Evolutionary conservation across 2,888 invertebrate genomes (phyloP).

Genomic region (Drosophila seclusa): DNA sequence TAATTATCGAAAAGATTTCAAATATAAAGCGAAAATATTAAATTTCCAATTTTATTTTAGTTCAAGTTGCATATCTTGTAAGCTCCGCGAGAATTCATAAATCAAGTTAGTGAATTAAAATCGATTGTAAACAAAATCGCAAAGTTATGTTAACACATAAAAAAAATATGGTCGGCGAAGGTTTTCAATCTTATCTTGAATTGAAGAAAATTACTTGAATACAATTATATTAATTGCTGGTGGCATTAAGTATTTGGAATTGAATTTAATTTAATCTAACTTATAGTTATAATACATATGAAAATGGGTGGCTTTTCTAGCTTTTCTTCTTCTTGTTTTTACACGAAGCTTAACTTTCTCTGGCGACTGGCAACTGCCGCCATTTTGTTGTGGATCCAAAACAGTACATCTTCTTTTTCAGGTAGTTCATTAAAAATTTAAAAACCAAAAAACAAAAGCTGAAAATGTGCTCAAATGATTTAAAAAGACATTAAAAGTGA

Average conservation of each 20-base stretch:
- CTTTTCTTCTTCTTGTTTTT: not conserved
- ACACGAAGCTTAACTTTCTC: not conserved
- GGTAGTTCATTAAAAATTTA: conserved; percentile 43
- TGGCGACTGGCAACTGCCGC: conserved; percentile 10
- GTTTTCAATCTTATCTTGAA: not conserved
- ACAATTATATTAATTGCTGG: not conserved
- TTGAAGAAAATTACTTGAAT: not conserved
- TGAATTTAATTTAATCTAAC: not conserved
- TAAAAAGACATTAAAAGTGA: conserved; percentile 75
- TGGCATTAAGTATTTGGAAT: not conserved
- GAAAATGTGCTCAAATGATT: conserved; percentile 46
- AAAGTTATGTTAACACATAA: not conserved
- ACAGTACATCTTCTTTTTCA: conserved; percentile 30
- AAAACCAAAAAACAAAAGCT: conserved; percentile 3
- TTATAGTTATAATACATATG: not conserved
- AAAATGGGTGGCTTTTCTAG: not conserved
- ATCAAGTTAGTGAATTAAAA: not conserved
- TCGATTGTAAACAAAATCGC: not conserved
- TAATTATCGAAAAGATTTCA: not conserved
- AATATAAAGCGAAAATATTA: not conserved
- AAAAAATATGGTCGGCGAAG: not conserved
- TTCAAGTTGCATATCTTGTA: not conserved
- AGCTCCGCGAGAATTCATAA: too few species aligned
- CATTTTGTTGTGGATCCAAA: conserved; percentile 56
- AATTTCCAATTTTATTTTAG: not conserved